Percentiles rank a stretch among this genome's conserved stretches.
These are phyloP conservation scores for Halcyon senegalensis DNA, from an alignment of 2,113 vertebrate species.

Conservation along the genomic window DNA sequence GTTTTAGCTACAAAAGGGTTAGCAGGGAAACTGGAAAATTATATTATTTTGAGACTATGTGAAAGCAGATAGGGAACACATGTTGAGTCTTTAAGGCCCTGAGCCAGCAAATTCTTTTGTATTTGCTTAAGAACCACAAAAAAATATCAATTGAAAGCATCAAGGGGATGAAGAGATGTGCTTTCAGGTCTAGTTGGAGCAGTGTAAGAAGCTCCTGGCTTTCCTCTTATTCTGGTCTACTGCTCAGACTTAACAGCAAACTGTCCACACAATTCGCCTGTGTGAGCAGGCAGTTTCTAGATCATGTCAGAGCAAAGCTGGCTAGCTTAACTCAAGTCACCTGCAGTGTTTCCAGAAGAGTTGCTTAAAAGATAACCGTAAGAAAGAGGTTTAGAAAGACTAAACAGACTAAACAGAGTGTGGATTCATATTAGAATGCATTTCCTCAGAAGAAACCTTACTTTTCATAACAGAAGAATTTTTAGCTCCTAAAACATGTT, in stretches of 20 bases:
- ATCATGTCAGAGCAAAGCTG: fast-evolving
- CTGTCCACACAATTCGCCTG: not conserved
- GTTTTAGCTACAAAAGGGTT: constrained; percentile 24
- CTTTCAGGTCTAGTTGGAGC: not conserved
- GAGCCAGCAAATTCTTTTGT: not conserved
- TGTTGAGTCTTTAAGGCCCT: not conserved
- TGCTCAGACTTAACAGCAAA: fast-evolving
- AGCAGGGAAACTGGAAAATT: constrained; percentile 26
- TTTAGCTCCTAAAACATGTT: not conserved
- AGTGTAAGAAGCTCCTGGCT: not conserved
- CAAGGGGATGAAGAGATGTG: not conserved
- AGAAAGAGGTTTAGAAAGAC: not conserved
- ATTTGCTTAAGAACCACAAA: not conserved
- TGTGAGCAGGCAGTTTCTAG: not conserved
- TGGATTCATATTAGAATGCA: not conserved
- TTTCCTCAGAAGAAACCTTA: not conserved
- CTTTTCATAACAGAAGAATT: not conserved
- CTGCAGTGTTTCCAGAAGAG: not conserved
- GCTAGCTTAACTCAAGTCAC: not conserved
- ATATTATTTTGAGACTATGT: not conserved
- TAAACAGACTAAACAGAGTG: not conserved
- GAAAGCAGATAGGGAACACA: constrained; percentile 12
- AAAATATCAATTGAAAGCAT: not conserved
- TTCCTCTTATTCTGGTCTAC: not conserved
- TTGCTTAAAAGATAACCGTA: not conserved